Evolutionary conservation across 2,797 vertebrate species (phyloP).

Genomic region (Arvicola amphibius): DNA sequence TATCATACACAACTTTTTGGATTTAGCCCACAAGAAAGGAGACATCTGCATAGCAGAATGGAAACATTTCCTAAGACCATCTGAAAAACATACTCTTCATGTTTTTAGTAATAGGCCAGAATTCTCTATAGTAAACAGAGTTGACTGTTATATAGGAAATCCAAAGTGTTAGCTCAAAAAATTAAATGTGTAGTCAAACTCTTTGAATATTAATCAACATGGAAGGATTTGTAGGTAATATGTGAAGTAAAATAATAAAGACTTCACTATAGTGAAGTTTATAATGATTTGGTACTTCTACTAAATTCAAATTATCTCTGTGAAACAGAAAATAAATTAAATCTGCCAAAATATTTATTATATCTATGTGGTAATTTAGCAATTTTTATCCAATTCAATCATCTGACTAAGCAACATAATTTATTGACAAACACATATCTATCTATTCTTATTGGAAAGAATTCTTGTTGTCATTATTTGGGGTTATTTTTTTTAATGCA

Average conservation of each 20-base stretch:
- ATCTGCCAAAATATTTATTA: background rate
- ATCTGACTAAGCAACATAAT: background rate
- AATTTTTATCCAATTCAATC: background rate
- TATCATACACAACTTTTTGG: background rate
- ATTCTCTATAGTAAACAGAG: background rate
- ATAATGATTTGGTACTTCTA: conserved; percentile 11
- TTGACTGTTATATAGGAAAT: background rate
- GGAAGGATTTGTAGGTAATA: background rate
- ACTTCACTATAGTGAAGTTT: background rate
- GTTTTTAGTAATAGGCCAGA: background rate
- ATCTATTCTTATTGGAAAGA: background rate
- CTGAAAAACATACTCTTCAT: background rate
- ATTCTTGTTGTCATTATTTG: background rate
- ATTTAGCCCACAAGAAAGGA: background rate
- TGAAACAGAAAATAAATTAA: background rate
- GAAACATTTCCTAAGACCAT: background rate
- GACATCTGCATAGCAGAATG: background rate
- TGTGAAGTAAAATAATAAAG: background rate
- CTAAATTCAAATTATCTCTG: background rate
- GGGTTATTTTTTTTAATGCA: background rate
- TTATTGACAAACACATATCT: background rate
- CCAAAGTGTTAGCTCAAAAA: background rate
- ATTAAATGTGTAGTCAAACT: background rate
- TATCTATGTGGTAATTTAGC: background rate
- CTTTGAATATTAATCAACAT: background rate